phyloP scores from a whole-genome alignment of 2,113 vertebrate genomes.

The Drymodes brunneopygia region DNA sequence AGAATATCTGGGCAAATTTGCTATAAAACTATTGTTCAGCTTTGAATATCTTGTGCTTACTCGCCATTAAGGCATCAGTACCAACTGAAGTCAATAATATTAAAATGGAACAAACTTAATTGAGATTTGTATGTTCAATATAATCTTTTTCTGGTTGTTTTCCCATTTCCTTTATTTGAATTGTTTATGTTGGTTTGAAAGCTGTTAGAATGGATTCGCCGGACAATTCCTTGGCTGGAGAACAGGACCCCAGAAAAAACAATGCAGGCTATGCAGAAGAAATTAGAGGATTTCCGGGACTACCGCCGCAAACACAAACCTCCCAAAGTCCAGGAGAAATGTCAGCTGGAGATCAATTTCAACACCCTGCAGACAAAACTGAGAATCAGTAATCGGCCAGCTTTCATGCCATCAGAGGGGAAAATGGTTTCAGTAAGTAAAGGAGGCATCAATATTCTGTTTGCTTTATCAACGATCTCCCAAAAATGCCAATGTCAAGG shows the following conservation, averaged over 20 bases:
- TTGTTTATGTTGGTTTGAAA: conserved; percentile 35
- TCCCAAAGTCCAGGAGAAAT: conserved; percentile 97
- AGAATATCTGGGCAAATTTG: neutral
- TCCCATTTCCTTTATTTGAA: neutral
- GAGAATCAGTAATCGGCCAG: conserved; percentile 93
- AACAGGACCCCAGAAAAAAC: conserved; percentile 92
- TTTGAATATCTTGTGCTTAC: neutral
- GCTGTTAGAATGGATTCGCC: conserved; percentile 95
- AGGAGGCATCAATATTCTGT: neutral
- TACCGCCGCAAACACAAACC: conserved; percentile 97
- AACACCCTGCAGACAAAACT: conserved; percentile 98
- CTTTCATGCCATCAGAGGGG: conserved; percentile 98
- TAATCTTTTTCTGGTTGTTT: neutral
- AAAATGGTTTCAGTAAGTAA: conserved; percentile 96
- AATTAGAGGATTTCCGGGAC: conserved; percentile 96
- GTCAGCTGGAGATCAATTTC: conserved; percentile 98
- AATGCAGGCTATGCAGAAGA: conserved; percentile 93
- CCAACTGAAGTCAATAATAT: neutral
- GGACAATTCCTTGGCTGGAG: conserved; percentile 97
- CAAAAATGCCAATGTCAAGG: neutral
- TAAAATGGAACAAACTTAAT: neutral
- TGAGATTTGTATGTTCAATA: neutral
- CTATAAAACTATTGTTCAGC: neutral
- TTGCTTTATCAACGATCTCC: neutral
- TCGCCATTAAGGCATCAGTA: neutral